Evolutionary conservation across 2,888 invertebrate species (phyloP).

Genomic region (Galeruca laticollis): DNA sequence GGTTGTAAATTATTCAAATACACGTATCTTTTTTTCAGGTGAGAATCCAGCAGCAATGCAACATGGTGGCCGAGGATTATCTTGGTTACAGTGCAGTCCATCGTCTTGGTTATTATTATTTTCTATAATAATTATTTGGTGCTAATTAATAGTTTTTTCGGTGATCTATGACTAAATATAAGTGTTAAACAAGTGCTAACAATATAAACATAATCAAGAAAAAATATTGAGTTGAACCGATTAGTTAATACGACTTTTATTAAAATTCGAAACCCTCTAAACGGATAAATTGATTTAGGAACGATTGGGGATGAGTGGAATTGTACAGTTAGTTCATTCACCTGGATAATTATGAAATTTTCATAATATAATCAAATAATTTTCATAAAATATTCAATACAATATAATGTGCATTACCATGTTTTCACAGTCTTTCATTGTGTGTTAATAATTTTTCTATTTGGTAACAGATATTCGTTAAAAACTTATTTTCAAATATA

Average conservation of each 20-base stretch:
- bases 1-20: not conserved
- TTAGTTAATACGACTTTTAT: not conserved
- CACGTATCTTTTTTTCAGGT: conserved; percentile 59
- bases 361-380: too few relatives aligned
- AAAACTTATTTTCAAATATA: too few relatives aligned
- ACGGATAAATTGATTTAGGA: not conserved
- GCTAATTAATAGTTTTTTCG: conserved; percentile 58
- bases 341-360: not conserved
- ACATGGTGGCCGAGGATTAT: conserved; percentile 66
- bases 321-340: not conserved
- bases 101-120: conserved; percentile 64
- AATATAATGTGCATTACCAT: too few relatives aligned
- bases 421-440: too few relatives aligned
- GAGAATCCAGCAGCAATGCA: conserved; percentile 71
- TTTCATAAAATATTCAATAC: too few relatives aligned
- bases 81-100: conserved; percentile 66
- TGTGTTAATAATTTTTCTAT: too few relatives aligned
- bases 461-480: too few relatives aligned
- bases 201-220: not conserved
- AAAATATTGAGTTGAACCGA: not conserved
- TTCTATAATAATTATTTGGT: conserved; percentile 60
- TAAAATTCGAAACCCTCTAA: not conserved
- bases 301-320: too few relatives aligned
- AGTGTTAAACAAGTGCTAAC: conserved; percentile 3
- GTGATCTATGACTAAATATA: conserved; percentile 15